Evolutionary conservation across 2,888 invertebrate species (phyloP).

Genomic region (Cryptops parisi): DNA sequence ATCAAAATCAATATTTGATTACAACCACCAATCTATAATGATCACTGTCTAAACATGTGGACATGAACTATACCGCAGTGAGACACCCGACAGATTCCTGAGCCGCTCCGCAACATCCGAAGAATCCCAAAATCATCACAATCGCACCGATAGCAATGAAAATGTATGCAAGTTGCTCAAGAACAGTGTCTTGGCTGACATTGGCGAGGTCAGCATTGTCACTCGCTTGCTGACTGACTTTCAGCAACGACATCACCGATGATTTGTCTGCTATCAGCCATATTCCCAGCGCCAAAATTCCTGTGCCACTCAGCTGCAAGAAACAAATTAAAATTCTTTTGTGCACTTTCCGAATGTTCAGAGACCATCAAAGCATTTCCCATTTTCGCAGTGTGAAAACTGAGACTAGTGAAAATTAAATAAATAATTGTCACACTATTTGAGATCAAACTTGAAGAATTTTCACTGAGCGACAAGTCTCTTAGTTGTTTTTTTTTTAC

Average conservation of each 20-base stretch:
- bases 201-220: conserved; percentile 29
- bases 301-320: conserved; percentile 44
- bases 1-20: conserved; percentile 13
- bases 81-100: conserved; percentile 51
- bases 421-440: too few species aligned
- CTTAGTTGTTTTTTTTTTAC: too few species aligned
- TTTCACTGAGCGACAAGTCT: too few species aligned
- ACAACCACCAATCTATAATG: too few species aligned
- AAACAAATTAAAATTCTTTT: conserved; percentile 17
- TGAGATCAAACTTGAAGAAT: too few species aligned
- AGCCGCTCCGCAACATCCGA: conserved; percentile 55
- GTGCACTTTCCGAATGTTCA: too few species aligned
- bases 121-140: conserved; percentile 54
- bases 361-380: too few species aligned
- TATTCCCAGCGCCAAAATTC: conserved; percentile 48
- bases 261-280: conserved; percentile 53
- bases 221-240: conserved; percentile 35
- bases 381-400: too few species aligned
- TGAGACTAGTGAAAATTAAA: too few species aligned
- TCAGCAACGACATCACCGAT: conserved; percentile 46
- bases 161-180: conserved; percentile 51
- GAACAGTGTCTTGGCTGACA: conserved; percentile 45
- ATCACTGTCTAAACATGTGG: too few species aligned
- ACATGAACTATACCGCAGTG: conserved; percentile 50
- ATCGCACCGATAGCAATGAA: conserved; percentile 51